Conservation (phyloP, 2,797 vertebrate species). For the Esox lucius region DNA sequence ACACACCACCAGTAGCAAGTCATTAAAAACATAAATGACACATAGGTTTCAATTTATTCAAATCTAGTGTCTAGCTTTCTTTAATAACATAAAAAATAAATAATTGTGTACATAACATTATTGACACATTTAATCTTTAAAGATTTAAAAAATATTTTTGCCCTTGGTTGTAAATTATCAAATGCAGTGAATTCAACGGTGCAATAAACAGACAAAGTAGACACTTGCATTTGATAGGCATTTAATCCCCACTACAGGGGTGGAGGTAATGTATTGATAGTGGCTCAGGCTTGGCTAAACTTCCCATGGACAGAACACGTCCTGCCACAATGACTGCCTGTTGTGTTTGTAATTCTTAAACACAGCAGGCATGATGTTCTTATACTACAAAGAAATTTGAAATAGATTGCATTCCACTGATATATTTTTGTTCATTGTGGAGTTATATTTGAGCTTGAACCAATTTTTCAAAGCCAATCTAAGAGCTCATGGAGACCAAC, state of each 20-base stretch:
- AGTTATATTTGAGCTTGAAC: conserved; percentile 36
- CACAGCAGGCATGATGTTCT: conserved; percentile 32
- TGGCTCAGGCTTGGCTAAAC: neutral
- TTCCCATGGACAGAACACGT: neutral
- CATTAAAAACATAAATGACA: neutral
- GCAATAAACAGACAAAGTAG: neutral
- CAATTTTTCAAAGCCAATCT: conserved; percentile 28
- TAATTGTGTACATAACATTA: too few relatives aligned
- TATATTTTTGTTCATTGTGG: conserved; percentile 38
- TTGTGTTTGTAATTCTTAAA: conserved; percentile 47
- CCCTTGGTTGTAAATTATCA: neutral
- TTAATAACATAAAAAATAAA: neutral
- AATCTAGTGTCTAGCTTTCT: neutral
- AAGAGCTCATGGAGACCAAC: neutral
- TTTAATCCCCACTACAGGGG: conserved; percentile 1
- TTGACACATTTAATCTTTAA: too few relatives aligned
- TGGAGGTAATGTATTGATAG: neutral
- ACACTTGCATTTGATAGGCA: neutral
- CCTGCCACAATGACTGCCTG: conserved; percentile 21
- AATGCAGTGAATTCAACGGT: neutral
- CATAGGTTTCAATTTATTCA: neutral
- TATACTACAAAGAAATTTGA: conserved; percentile 35
- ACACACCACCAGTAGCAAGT: neutral
- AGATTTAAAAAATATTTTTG: too few relatives aligned
- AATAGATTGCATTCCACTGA: conserved; percentile 37